Conservation (phyloP, 2,797 vertebrate genomes). For the Propithecus deckenii region DNA sequence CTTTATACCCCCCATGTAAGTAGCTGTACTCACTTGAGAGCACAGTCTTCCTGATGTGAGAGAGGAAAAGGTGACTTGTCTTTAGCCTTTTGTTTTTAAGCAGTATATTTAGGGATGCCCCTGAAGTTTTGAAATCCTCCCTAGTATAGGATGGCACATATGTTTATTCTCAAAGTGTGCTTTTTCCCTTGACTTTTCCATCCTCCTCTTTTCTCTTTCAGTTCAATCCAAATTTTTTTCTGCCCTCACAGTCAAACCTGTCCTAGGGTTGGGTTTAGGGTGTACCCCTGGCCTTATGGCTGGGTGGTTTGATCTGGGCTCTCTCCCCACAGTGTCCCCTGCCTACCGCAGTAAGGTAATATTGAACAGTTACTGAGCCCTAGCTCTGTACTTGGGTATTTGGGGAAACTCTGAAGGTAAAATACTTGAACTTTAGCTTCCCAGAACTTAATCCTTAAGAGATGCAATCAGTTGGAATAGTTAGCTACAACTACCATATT, state of each 20-base stretch:
- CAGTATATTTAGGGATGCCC: neutral
- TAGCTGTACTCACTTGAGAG: neutral
- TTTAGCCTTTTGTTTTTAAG: constrained; percentile 38
- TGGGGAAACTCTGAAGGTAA: constrained; percentile 8
- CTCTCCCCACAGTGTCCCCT: neutral
- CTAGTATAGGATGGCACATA: neutral
- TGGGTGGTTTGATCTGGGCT: neutral
- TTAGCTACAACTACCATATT: neutral
- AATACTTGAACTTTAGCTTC: neutral
- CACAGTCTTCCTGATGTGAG: neutral
- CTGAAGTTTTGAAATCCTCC: neutral
- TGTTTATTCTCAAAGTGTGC: constrained; percentile 21
- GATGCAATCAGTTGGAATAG: neutral
- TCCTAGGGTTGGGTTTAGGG: neutral
- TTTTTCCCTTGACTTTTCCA: neutral
- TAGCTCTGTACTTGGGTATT: neutral
- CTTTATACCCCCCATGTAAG: neutral
- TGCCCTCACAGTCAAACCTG: neutral
- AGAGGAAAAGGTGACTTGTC: neutral
- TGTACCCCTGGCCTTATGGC: neutral
- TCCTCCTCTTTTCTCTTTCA: neutral
- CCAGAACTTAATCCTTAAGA: constrained; percentile 19
- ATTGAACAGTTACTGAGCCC: neutral
- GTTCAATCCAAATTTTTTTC: neutral
- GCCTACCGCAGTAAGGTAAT: neutral